phyloP scores from a whole-genome alignment of 2,797 vertebrate genomes.

The Esox lucius region DNA sequence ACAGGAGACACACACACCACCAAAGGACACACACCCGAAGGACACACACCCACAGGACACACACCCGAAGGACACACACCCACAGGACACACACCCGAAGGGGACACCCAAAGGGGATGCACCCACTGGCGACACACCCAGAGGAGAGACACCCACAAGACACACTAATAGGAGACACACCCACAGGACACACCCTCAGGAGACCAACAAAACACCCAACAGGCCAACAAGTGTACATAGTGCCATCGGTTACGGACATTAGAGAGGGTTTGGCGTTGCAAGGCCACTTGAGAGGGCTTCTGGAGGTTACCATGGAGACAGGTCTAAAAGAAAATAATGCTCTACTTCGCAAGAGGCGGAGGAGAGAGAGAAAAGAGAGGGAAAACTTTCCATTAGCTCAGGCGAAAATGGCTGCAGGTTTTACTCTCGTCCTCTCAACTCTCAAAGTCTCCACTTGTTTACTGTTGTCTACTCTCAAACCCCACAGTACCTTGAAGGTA shows the following conservation, averaged over 20 bases:
- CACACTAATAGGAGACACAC: too few species aligned
- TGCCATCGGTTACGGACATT: conserved; percentile 57
- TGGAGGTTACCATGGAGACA: conserved; percentile 63
- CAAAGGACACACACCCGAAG: too few species aligned
- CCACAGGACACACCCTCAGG: too few species aligned
- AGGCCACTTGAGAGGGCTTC: conserved; percentile 52
- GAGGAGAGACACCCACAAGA: too few species aligned
- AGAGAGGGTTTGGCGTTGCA: conserved; percentile 48
- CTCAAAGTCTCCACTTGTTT: too few species aligned
- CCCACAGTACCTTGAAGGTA: too few species aligned
- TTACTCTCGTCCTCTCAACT: conserved; percentile 12
- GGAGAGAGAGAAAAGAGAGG: neutral
- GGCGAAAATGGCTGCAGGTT: conserved; percentile 52
- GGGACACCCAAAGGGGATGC: too few species aligned
- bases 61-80: too few species aligned
- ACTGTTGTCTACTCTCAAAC: too few species aligned
- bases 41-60: too few species aligned
- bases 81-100: too few species aligned
- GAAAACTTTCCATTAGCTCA: neutral
- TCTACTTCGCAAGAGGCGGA: conserved; percentile 24
- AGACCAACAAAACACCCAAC: conserved; percentile 36
- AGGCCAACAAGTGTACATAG: conserved; percentile 63
- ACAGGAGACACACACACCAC: conserved; percentile 61
- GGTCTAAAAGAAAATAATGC: conserved; percentile 45
- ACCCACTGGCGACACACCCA: too few species aligned